Percentiles rank a stretch among this genome's conserved stretches.
These are phyloP conservation scores for Melanostigma gelatinosum DNA, from an alignment of 2,113 vertebrate species.

Conservation along the genomic window DNA sequence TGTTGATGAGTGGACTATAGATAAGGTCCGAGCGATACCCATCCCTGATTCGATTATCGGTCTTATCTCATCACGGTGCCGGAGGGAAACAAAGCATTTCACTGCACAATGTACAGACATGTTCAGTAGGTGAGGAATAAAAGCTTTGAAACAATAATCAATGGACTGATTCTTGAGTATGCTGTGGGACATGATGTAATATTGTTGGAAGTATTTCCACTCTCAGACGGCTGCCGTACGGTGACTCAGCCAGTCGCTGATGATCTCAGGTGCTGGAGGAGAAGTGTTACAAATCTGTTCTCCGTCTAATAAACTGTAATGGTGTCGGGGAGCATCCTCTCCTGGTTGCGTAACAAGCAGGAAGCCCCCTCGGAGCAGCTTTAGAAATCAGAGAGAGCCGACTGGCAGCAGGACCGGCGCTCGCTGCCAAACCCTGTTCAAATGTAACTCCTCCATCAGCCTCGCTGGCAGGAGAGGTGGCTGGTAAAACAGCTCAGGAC, in stretches of 20 bases:
- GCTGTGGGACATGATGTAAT: too few species aligned
- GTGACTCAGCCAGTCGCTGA: not conserved
- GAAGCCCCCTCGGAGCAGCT: conserved; percentile 27
- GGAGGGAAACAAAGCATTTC: too few species aligned
- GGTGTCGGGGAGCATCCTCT: not conserved
- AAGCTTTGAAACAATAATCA: too few species aligned
- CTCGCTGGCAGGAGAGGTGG: conserved; percentile 43
- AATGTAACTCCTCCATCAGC: conserved; percentile 54
- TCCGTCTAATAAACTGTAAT: not conserved
- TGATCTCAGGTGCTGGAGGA: conserved; percentile 16
- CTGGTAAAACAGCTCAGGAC: conserved; percentile 37
- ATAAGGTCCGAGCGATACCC: too few species aligned
- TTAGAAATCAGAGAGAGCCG: conserved; percentile 25
- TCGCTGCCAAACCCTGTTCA: conserved; percentile 54
- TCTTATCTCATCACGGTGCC: too few species aligned
- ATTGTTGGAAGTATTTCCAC: too few species aligned
- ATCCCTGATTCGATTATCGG: too few species aligned
- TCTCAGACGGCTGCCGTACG: too few species aligned
- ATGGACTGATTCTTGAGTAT: too few species aligned
- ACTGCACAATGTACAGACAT: too few species aligned
- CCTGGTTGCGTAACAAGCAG: conserved; percentile 40
- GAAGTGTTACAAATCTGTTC: not conserved
- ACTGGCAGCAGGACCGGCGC: conserved; percentile 44
- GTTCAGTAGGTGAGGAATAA: too few species aligned
- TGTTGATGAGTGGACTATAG: too few species aligned